Evolutionary conservation across 2,797 vertebrate genomes (phyloP), one percentile per base, ranked within the genome.

Genomic region (Phoebastria nigripes): DNA sequence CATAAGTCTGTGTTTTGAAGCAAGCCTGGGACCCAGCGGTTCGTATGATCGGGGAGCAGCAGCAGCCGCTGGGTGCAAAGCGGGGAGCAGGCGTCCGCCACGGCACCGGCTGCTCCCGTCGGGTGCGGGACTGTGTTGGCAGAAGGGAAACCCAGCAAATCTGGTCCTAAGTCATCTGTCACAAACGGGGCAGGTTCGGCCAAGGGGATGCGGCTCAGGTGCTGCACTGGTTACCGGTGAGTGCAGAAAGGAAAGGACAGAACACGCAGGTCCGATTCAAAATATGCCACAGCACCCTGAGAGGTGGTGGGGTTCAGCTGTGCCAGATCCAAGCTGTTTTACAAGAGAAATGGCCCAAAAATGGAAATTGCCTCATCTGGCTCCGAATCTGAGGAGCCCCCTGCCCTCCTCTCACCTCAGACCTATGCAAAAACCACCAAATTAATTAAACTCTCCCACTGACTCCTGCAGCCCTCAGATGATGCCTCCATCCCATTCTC

Each of bases 101-200:
- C 2, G 2, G 12, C 71, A 41, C 18, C 3, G 0, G 8, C 46
- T 11, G n/a, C 54, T 59, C 33, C 39, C 12, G 0, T 18, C 2
- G 1, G 59, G 14, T 15, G 3, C 4, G 0, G 3, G 12, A 14
- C 56, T 11, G 28, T 31, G 39, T 42, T 51, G 80, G 71, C 37
- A 42, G 70, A 3, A 82, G 37, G 55, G 37, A 37, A 72, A 33
- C 7, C 18, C 54, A 15, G 13, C 15, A 31, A 42, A 29, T 11
- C 28, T 25, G 12, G 2, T 61, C 47, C 52, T 14, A 2, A 47
- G 15, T 29, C 33, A 2, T 4, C 35, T 41, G 26, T 4, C 42
- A 15, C 11, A 18, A 24, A 5, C 1, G 2, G 26, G 59, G 59
- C 37, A 52, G 52, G 22, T 11, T 16, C 8, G 3, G 69, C 12